Base-by-base conservation (phyloP, 2,113 vertebrate species). In the Pica pica region DNA sequence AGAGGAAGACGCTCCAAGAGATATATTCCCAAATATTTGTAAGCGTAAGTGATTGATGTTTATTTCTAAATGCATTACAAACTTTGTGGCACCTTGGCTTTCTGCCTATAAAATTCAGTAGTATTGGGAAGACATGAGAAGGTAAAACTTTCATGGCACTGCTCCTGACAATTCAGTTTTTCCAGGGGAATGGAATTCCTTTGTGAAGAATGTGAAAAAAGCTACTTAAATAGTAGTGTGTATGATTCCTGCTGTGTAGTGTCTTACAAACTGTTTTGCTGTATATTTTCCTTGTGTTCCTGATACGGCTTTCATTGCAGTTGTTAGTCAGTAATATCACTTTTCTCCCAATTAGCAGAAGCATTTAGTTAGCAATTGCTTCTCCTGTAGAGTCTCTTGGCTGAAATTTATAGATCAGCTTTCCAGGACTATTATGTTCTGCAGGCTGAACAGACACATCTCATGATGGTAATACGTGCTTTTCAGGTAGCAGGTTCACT, bases 41-140 rank as follows among this genome's bases (percentile, higher is more conserved):
- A 49, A 59, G 16, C 3, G 8, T n/a, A 84, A 67, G 18, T 75
- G 9, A 4, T 75, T 77, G 11, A 19, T 0, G 0, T 78, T 65
- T 74, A 16, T 63, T 91, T 85, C 21, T 68, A 60, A 87, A 60
- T 42, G 4, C 17, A 4, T 67, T 63, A 24, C 13, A 64, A 67
- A 52, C 59, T 42, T 53, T 67, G 28, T 55, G 49, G 10, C 13
- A 53, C 10, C 42, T 78, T 75, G 50, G 6, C 27, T 22, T 77
- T 81, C 26, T 59, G 27, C 27, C 35, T 63, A 24, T 33, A 35
- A 75, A 81, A 46, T 21, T 16, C 19, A 13, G 0, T n/a, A 56
- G 11, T 35, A 8, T 13, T 61, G 35, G 60, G 55, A 74, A 63
- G 19, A 22, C 26, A 14, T 39, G 15, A 52, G 4, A 33, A 79